Base-by-base conservation (phyloP, 1,140 invertebrate genomes). In the Cydia strobilella region DNA sequence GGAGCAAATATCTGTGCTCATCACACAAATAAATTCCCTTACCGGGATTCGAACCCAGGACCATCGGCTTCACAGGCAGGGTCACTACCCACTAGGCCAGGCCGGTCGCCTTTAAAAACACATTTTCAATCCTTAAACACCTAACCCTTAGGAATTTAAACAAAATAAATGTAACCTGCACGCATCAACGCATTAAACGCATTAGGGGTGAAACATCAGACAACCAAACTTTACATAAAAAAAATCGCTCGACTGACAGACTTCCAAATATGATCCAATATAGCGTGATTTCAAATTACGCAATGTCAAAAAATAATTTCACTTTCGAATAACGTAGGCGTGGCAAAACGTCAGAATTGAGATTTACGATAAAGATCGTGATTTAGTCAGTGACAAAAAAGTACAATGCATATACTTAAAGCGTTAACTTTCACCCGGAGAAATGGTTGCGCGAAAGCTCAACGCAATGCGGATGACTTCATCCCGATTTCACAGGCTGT, bases 381-480 rank as follows among this genome's bases (percentile, higher is more conserved):
- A 88, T 88, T 86, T 83, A 77, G 76, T 13, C 75, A 86, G 81
- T 87, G 88, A 90, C 88, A 91, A 89, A 89, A 86, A 89, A 86
- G 79, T 86, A 92, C 88, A 90, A 89, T 90, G 82, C 85, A 82
- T 74, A 39, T 77, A 81, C 79, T 74, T 69, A 69, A 39, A 39
- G 65, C 27, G 73, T 83, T 83, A 76, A 91, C 90, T 92, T 92
- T 92, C 89, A 89, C 90, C 81, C 73, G 78, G 83, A 81, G 86
- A 87, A 89, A 90, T 90, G 80, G 66, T 80, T 76, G 73, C 73
- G 88, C 73, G 88, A 91, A 90, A 90, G 88, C 86, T 76, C 65
- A 79, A 73, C 76, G 69, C 27, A 78, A 80, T 74, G 76, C 76
- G 72, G 81, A 81, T 84, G 83, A 88, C 81, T 84, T 83, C 83